Conservation (phyloP, 2,888 invertebrate genomes). For the Caenorhabditis angaria region DNA sequence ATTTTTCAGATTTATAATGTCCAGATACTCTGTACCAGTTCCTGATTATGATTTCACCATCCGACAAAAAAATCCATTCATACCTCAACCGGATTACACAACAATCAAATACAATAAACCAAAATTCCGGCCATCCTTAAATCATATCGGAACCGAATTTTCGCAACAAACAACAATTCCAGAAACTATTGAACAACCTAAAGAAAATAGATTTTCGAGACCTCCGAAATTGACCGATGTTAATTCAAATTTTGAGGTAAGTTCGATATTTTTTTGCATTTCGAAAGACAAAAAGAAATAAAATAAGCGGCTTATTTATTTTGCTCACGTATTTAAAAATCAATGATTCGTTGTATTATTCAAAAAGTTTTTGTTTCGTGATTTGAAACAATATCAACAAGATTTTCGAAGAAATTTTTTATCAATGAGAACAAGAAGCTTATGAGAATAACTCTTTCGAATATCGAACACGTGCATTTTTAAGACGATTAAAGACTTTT, state of each 20-base stretch:
- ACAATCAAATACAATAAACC: constrained; percentile 27
- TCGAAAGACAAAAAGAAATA: not conserved
- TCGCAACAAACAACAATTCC: not conserved
- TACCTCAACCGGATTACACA: constrained; percentile 42
- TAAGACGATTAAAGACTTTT: not conserved
- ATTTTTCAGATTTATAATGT: not conserved
- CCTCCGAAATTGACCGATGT: constrained; percentile 18
- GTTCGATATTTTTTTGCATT: not conserved
- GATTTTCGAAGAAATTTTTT: not conserved
- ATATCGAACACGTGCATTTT: not conserved
- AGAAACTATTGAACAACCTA: constrained; percentile 4
- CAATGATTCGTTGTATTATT: not conserved
- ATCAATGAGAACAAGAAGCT: no score
- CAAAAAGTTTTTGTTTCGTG: not conserved
- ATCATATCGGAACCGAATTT: constrained; percentile 23
- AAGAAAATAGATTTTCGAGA: constrained; percentile 10
- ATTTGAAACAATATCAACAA: not conserved
- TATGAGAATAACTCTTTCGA: not conserved
- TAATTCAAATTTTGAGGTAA: constrained; percentile 15
- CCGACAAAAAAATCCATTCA: constrained; percentile 31
- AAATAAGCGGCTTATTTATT: not conserved
- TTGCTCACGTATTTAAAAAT: not conserved
- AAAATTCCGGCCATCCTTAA: constrained; percentile 26
- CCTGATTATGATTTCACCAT: constrained; percentile 40
- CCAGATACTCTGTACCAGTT: constrained; percentile 20